Conservation (phyloP, 2,113 vertebrate genomes). For the Tachuris rubrigastra region DNA sequence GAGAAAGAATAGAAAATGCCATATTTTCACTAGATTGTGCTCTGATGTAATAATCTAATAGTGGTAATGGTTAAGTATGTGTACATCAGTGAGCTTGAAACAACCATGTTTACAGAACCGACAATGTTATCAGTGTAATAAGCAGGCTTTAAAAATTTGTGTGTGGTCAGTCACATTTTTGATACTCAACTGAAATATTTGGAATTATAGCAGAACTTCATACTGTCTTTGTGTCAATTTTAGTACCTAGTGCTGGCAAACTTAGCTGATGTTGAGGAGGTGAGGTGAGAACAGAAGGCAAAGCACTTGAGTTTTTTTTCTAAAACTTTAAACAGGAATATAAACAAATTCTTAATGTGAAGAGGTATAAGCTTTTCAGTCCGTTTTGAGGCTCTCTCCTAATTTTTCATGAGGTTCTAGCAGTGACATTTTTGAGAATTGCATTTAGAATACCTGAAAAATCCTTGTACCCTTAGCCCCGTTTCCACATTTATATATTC, state of each 20-base stretch:
- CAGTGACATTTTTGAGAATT: neutral
- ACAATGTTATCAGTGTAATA: neutral
- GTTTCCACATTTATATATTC: neutral
- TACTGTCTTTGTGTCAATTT: slow-evolving; percentile 84
- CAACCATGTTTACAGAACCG: neutral
- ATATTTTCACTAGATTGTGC: neutral
- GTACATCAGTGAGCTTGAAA: neutral
- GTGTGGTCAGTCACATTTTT: neutral
- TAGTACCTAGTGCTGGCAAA: slow-evolving; percentile 87
- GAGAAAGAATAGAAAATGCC: neutral
- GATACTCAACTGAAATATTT: slow-evolving; percentile 85
- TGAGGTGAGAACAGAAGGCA: slow-evolving; percentile 88
- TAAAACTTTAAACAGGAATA: slow-evolving; percentile 73
- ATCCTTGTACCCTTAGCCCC: neutral
- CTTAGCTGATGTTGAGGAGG: slow-evolving; percentile 87
- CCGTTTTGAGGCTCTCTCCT: neutral
- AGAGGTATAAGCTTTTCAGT: neutral
- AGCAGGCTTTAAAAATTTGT: neutral
- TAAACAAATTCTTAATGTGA: slow-evolving; percentile 76
- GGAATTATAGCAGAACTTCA: slow-evolving; percentile 86
- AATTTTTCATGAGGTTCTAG: neutral
- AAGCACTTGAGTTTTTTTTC: slow-evolving; percentile 87
- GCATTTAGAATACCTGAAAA: neutral
- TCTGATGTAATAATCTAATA: neutral
- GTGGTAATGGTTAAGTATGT: neutral